Percentiles rank a stretch among this genome's conserved stretches.
phyloP scores from a whole-genome alignment of 2,113 vertebrate genomes.

The Tinamus guttatus region DNA sequence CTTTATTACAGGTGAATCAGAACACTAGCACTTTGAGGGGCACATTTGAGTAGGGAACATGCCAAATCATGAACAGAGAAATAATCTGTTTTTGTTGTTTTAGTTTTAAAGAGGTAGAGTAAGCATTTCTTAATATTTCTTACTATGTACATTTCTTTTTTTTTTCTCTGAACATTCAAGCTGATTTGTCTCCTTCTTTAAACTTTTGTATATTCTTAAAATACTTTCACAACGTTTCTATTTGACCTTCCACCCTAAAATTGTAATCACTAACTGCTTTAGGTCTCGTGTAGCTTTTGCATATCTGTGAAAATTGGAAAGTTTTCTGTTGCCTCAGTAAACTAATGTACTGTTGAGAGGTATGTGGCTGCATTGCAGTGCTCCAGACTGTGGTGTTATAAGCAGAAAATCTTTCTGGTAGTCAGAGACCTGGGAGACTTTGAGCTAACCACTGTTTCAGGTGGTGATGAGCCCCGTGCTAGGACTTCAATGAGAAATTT shows the following conservation, averaged over 20 bases:
- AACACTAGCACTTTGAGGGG: background rate
- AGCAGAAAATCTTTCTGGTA: background rate
- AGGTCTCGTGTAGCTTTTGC: background rate
- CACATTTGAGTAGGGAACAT: background rate
- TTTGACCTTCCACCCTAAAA: background rate
- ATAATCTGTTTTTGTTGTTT: background rate
- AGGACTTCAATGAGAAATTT: background rate
- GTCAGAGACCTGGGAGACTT: background rate
- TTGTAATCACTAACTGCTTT: background rate
- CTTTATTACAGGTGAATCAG: background rate
- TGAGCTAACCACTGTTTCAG: background rate
- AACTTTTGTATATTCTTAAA: background rate
- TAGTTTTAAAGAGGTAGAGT: background rate
- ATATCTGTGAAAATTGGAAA: background rate
- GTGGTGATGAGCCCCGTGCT: background rate
- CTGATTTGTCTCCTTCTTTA: background rate
- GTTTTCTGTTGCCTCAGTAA: background rate
- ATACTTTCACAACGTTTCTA: background rate
- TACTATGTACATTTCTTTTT: background rate
- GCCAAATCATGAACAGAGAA: background rate
- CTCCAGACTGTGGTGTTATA: background rate
- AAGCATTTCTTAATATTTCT: background rate
- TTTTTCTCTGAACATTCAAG: background rate
- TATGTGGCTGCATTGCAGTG: background rate
- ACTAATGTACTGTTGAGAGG: background rate